These are phyloP conservation scores for Littorina saxatilis DNA, from an alignment of 1,140 invertebrate genomes.

Conservation along the genomic window DNA sequence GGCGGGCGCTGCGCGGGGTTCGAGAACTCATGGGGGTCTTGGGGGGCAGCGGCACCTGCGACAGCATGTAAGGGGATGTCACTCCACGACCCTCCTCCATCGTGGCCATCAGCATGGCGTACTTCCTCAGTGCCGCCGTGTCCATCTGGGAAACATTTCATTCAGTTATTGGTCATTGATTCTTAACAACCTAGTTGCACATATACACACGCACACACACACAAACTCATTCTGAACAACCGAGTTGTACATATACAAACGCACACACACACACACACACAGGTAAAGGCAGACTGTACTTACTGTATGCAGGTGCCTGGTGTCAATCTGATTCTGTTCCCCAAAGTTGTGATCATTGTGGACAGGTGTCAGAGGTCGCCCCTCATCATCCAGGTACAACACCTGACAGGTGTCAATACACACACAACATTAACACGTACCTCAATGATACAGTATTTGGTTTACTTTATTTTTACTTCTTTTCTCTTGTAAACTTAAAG, in stretches of 20 bases:
- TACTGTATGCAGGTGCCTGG: constrained; percentile 66
- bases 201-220: too few relatives aligned
- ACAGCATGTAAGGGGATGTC: constrained; percentile 63
- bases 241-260: too few relatives aligned
- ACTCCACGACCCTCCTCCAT: constrained; percentile 55
- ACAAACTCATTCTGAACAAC: too few relatives aligned
- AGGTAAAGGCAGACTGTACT: constrained; percentile 35
- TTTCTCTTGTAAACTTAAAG: too few relatives aligned
- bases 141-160: constrained; percentile 65
- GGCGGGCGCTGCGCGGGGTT: constrained; percentile 32
- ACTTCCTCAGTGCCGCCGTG: constrained; percentile 63
- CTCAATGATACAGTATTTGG: too few relatives aligned
- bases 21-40: constrained; percentile 45
- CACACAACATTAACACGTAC: neutral
- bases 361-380: constrained; percentile 54
- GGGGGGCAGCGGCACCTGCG: constrained; percentile 63
- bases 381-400: constrained; percentile 67
- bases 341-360: constrained; percentile 33
- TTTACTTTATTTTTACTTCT: too few relatives aligned
- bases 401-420: constrained; percentile 45
- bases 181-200: too few relatives aligned
- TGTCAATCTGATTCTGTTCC: constrained; percentile 58
- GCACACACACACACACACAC: too few relatives aligned
- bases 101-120: constrained; percentile 62
- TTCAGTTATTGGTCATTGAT: too few relatives aligned